A percentile compares a stretch with the other conserved stretches of the same genome.
Evolutionary conservation across 2,797 vertebrate species (phyloP).

Genomic region (Lacerta agilis): DNA sequence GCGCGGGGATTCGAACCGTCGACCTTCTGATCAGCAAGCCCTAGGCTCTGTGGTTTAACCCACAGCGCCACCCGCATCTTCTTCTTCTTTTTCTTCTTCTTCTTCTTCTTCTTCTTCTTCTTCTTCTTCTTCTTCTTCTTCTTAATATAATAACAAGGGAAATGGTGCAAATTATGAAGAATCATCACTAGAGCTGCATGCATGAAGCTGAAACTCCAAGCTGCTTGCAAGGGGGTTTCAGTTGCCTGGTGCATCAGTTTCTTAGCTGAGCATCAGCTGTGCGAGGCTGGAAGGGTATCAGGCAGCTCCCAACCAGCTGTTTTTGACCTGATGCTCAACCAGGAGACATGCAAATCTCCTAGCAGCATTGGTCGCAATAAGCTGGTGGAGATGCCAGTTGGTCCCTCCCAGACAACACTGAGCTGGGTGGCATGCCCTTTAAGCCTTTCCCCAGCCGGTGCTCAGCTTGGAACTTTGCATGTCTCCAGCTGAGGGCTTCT

Average conservation of each 20-base stretch:
- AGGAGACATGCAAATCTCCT: not conserved
- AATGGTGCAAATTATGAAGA: not conserved
- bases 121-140: no score
- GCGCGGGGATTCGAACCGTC: no score
- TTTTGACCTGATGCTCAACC: not conserved
- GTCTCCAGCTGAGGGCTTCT: not conserved
- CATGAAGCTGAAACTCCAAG: conserved; percentile 6
- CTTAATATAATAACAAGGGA: no score
- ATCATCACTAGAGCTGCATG: not conserved
- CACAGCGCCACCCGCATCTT: no score
- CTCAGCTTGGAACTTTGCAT: not conserved
- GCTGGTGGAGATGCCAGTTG: not conserved
- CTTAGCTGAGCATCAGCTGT: not conserved
- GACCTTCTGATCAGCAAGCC: no score
- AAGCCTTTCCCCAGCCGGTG: not conserved
- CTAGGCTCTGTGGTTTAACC: no score
- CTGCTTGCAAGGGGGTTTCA: conserved; percentile 13
- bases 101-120: no score
- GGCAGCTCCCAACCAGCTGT: not conserved
- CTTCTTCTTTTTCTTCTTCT: no score
- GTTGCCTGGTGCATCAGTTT: not conserved
- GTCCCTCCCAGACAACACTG: not conserved
- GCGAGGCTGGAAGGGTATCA: not conserved
- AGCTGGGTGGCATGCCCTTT: not conserved
- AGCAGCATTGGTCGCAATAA: not conserved